Evolutionary conservation across 2,888 invertebrate species (phyloP).

Genomic region (Tiliacea citrago): DNA sequence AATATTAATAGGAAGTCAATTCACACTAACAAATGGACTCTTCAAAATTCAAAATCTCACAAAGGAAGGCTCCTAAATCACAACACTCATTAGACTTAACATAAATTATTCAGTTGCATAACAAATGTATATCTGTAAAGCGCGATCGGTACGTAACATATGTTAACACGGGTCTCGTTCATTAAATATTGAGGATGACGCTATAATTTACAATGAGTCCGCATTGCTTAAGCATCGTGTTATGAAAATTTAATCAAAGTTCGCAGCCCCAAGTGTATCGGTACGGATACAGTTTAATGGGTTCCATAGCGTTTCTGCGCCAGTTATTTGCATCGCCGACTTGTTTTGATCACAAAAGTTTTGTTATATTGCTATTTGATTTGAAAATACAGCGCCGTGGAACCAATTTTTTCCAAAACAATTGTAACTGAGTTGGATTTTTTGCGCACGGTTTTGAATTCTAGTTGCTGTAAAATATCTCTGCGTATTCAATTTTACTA

Average conservation of each 20-base stretch:
- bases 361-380: constrained; percentile 67
- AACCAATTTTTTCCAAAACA: constrained; percentile 44
- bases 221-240: constrained; percentile 81
- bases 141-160: constrained; percentile 67
- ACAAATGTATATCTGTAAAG: constrained; percentile 63
- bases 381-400: constrained; percentile 58
- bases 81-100: constrained; percentile 58
- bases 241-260: constrained; percentile 90
- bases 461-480: constrained; percentile 3
- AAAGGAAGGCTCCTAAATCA: constrained; percentile 58
- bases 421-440: constrained; percentile 27
- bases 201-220: constrained; percentile 84
- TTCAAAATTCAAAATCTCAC: constrained; percentile 29
- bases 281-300: constrained; percentile 78
- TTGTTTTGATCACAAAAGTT: constrained; percentile 76
- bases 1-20: no score
- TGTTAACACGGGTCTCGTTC: constrained; percentile 78
- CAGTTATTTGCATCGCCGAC: constrained; percentile 74
- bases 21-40: no score
- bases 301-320: constrained; percentile 75
- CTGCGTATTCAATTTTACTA: constrained; percentile 2
- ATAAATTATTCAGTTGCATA: constrained; percentile 66
- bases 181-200: constrained; percentile 84
- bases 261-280: constrained; percentile 83
- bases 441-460: constrained; percentile 1